phyloP scores from a whole-genome alignment of 2,797 vertebrate species.

The Morelia viridis region DNA sequence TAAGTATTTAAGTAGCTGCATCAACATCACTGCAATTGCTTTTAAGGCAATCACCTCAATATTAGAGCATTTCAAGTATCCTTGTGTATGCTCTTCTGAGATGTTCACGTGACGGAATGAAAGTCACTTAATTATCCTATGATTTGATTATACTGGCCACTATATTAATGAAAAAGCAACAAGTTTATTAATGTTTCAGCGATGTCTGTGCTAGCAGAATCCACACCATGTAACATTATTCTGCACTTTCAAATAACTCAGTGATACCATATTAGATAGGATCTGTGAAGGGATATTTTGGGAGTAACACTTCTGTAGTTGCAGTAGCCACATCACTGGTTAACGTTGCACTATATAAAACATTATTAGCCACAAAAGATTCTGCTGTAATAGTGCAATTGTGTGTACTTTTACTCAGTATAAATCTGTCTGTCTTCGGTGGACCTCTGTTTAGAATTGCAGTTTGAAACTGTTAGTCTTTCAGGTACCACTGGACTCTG shows the following conservation, averaged over 20 bases:
- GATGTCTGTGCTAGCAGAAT: neutral
- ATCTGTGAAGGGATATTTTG: neutral
- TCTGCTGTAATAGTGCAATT: neutral
- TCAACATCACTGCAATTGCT: neutral
- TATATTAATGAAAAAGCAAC: neutral
- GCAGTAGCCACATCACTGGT: neutral
- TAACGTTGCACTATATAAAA: neutral
- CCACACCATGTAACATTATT: neutral
- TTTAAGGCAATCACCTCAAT: neutral
- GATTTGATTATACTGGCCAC: neutral
- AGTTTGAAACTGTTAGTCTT: neutral
- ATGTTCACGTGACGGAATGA: neutral
- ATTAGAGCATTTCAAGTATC: neutral
- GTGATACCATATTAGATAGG: neutral
- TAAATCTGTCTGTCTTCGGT: neutral
- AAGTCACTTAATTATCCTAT: neutral
- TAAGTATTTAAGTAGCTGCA: neutral
- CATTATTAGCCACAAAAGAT: neutral
- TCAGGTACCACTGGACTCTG: neutral
- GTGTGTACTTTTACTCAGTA: neutral
- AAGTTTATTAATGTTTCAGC: neutral
- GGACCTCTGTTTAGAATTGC: neutral
- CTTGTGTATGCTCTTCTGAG: neutral
- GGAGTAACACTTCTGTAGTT: neutral
- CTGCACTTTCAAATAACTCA: neutral